Evolutionary conservation across 1,140 invertebrate genomes (phyloP), one percentile per base, ranked within the genome.

Genomic region (Patella vulgata): DNA sequence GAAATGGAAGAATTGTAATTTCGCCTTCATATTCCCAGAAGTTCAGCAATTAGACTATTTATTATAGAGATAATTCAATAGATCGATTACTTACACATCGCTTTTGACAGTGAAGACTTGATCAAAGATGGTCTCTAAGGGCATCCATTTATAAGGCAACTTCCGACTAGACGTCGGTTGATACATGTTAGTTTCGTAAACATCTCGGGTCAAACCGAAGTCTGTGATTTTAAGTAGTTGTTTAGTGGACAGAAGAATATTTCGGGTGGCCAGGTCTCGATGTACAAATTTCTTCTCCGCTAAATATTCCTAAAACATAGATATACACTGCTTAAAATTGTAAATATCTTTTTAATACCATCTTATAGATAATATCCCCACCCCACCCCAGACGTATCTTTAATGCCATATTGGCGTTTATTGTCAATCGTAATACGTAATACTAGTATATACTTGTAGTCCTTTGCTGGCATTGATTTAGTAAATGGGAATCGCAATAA

Each of bases 201-300:
- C 77, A 58, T 86, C 84, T 27, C 86, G 64, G 8, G 86, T 82
- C 14, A 88, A 67, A 5, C 87, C 87, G 65, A 88, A 88, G 73
- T 88, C 87, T 17, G 83, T 83, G 8, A 87, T 80, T 67, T 86
- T 86, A 12, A 85, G 71, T 14, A 95, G 89, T 2, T 95, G 84
- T 19, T 87, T 85, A 1, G 89, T 90, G 11, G 93, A 97, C 4
- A 98, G 93, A 14, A 97, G 82, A 74, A 95, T 97, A 84, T 97
- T 97, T 19, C 95, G 86, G 56, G 93, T 93, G 0, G 96, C 96
- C 17, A 98, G 85, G 86, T 98, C 97, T 53, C 97, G 46, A 52
- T 81, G 79, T 27, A 81, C 69, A 63, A 77, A 79, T 36, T 75
- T 75, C 33, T 70, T 73, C 9, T 72, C 54, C 12, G 78, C 65